Base-by-base conservation (phyloP, 2,888 invertebrate genomes). In the Drosophila aldrichi region DNA sequence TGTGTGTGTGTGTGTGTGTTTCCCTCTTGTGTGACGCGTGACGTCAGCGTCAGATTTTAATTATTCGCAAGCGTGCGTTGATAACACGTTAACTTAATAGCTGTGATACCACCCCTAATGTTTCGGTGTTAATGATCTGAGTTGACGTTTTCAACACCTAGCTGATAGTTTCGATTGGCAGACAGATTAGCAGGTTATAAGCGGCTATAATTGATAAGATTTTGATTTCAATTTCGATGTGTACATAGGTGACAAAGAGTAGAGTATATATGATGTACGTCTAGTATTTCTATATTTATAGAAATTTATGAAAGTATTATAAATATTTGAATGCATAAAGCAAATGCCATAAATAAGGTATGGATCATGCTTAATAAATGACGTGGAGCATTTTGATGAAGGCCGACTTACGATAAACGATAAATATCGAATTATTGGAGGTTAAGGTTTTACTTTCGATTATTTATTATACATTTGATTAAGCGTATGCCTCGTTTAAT, bases 21-120 rank as follows among this genome's bases (percentile, higher is more conserved):
- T 65, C 20, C 25, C 58, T 57, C 64, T 56, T 66, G 51, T 38
- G 64, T 29, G 14, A 32, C 7, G 7, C 58, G 76, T 79, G 79
- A 82, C 79, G 79, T 82, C 79, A 79, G 70, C 56, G 32, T 34
- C 48, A 58, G 51, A 38, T 68, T 69, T 72, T 63, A 74, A 74
- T 74, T 58, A 61, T 55, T 52, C 49, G 46, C 32, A 38, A 55
- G 64, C 62, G 43, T 70, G 43, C 68, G 65, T 25, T 49, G 60
- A 65, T 73, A 68, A 54, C 68, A 59, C 34, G 38, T 55, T 36
- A 60, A 44, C 57, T 51, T 56, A 40, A 22, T 68, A 38, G 52
- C 62, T 32, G 40, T 20, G 49, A 49, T 57, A 38, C 38, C 34
- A 38, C 38, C 34, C 25, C 36, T 20, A 48, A 46, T 43, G 32